Base-by-base conservation (phyloP, 1,140 invertebrate species). In the Camponotus floridanus region DNA sequence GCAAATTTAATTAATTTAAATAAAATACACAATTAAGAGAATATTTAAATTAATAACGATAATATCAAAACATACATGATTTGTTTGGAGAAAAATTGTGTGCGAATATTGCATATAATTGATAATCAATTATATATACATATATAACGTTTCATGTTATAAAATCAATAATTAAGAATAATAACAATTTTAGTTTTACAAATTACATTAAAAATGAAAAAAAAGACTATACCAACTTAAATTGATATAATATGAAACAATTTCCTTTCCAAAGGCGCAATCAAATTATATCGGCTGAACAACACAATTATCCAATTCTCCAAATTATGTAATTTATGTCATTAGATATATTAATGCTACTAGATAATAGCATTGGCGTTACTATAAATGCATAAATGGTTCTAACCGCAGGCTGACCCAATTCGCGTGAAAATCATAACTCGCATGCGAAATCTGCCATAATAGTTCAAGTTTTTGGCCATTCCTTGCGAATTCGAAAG, bases 281-380 rank as follows among this genome's bases (percentile, higher is more conserved):
- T 67, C 6, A 67, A 65, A 67, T 48, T 48, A 79, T 67, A 79
- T 57, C 21, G 45, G 15, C 8, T 21, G 36, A 33, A 57, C 3
- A 31, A 57, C 70, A 81, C 33, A 36, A 71, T 71, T n/a, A 62
- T 51, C 18, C 18, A 15, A 81, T 81, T 81, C 18, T 7, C 39
- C 18, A 18, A 71, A 81, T 71, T 81, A 59, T 59, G 18, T 15
- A 71, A 81, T 81, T 48, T 9, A 51, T 48, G 78, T 3, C 13
- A 13, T 15, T 48, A 48, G 45, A 48, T 15, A 48, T 26, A 26
- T 26, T 26, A 26, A 26, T 26, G 26, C 11, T 48, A 70, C 26
- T 26, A 26, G 26, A 26, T 80, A 80, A 80, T 81, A 67, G 39
- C 15, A 15, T 4, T 36, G 15, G 45, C 42, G 15, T 70, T 80